A percentile compares a stretch with the other conserved stretches of the same genome.
These are phyloP conservation scores for Synanceia verrucosa DNA, from an alignment of 2,797 vertebrate genomes.

Conservation along the genomic window DNA sequence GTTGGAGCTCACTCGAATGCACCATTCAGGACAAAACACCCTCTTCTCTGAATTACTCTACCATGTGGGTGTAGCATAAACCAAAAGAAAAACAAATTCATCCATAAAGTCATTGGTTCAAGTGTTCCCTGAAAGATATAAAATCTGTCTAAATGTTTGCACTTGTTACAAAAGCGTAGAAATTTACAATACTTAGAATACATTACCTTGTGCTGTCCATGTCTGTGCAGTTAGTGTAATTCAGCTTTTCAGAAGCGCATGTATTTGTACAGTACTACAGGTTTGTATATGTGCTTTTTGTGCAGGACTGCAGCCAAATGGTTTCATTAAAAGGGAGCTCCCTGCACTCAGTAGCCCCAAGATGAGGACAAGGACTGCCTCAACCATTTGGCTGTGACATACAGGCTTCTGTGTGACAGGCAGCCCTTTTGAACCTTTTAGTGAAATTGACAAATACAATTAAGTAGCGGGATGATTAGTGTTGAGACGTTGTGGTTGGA, in stretches of 20 bases:
- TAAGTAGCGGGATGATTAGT: slow-evolving; percentile 65
- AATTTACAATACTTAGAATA: background rate
- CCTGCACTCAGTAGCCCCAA: slow-evolving; percentile 35
- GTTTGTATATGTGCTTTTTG: slow-evolving; percentile 12
- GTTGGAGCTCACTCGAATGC: background rate
- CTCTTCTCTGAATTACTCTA: background rate
- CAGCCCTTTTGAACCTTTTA: slow-evolving; percentile 75
- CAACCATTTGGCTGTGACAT: slow-evolving; percentile 62
- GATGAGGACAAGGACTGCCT: slow-evolving; percentile 49
- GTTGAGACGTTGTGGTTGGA: slow-evolving; percentile 46
- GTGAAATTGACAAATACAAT: slow-evolving; percentile 77
- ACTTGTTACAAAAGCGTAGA: background rate
- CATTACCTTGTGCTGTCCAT: background rate
- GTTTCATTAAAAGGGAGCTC: slow-evolving; percentile 47
- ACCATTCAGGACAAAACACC: background rate
- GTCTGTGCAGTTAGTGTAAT: background rate
- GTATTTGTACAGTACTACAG: background rate
- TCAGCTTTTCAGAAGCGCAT: background rate
- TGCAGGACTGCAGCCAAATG: slow-evolving; percentile 46
- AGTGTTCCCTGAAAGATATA: background rate
- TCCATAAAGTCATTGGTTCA: background rate
- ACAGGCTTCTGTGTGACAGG: slow-evolving; percentile 61
- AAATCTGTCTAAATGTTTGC: background rate
- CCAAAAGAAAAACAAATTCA: background rate
- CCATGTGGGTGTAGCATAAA: background rate